Base-by-base conservation (phyloP, 1,140 invertebrate species). In the Drosophila bocqueti region DNA sequence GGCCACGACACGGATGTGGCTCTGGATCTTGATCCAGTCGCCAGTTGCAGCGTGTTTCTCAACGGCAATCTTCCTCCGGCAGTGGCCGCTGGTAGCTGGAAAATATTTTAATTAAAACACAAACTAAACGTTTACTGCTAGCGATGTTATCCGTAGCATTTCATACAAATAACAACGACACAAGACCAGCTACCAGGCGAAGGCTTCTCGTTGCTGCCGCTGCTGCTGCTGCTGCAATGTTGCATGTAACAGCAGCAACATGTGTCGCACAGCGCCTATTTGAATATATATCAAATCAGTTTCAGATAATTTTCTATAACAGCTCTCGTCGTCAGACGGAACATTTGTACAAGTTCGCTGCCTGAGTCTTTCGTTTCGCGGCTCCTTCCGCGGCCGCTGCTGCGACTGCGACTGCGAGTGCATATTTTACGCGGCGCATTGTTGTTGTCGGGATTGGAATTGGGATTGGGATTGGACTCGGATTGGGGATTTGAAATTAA, bases 231-330 rank as follows among this genome's bases (percentile, higher is more conserved):
- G 84, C 85, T 89, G 84, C 79, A 79, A 85, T 82, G 86, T 91
- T 90, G 85, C 85, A 90, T 90, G 86, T 89, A 90, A 85, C 83
- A 79, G 58, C 83, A 76, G 54, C 83, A 76, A 86, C 85, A 90
- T 90, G 82, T 90, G 85, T 90, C 85, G 81, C 85, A 85, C 82
- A 79, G 68, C 85, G 85, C 85, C 86, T 79, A 90, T 90, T 90
- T 90, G 86, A 90, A 90, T 91, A 90, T 90, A 90, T 90, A 90
- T 90, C 85, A 90, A 90, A 90, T 90, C 85, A 86, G 81, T 90
- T 90, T 79, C 68, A 90, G 85, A 90, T 90, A 90, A 90, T 90
- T 90, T 90, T 90, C 86, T 85, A 85, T 90, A 89, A 89, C 85
- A 89, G 85, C 81, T 81, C 55, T 81, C 63, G 63, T 69, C 47